Evolutionary conservation across 2,888 invertebrate genomes (phyloP).

Genomic region (Eudemis profundana): DNA sequence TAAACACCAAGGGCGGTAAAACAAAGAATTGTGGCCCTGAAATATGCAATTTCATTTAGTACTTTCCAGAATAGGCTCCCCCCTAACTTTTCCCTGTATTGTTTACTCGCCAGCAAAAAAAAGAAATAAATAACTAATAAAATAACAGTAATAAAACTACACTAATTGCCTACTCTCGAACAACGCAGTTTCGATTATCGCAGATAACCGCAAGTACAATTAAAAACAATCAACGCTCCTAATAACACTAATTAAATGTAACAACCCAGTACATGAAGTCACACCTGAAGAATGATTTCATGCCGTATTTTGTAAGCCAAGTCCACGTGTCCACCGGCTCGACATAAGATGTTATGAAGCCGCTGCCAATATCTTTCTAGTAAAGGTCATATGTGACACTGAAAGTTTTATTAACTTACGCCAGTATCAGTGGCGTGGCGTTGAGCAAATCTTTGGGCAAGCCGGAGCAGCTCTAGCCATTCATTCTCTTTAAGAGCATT

Average conservation of each 20-base stretch:
- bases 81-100: neutral
- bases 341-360: neutral
- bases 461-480: too few species aligned
- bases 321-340: slow-evolving; percentile 11
- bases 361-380: neutral
- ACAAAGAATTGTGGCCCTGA: too few species aligned
- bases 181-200: slow-evolving; percentile 1
- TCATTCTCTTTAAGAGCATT: too few species aligned
- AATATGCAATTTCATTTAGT: too few species aligned
- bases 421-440: neutral
- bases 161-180: neutral
- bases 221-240: slow-evolving; percentile 1
- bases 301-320: slow-evolving; percentile 6
- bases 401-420: neutral
- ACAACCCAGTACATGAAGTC: slow-evolving; percentile 11
- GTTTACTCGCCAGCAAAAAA: neutral
- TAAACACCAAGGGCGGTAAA: too few species aligned
- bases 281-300: slow-evolving; percentile 12
- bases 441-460: too few species aligned
- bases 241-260: slow-evolving; percentile 1
- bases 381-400: neutral
- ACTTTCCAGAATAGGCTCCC: too few species aligned
- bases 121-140: neutral
- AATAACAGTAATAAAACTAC: slow-evolving; percentile 4
- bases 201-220: neutral